Percentiles rank a stretch among this genome's conserved stretches.
Evolutionary conservation across 2,797 vertebrate genomes (phyloP).

Genomic region (Notolabrus celidotus): DNA sequence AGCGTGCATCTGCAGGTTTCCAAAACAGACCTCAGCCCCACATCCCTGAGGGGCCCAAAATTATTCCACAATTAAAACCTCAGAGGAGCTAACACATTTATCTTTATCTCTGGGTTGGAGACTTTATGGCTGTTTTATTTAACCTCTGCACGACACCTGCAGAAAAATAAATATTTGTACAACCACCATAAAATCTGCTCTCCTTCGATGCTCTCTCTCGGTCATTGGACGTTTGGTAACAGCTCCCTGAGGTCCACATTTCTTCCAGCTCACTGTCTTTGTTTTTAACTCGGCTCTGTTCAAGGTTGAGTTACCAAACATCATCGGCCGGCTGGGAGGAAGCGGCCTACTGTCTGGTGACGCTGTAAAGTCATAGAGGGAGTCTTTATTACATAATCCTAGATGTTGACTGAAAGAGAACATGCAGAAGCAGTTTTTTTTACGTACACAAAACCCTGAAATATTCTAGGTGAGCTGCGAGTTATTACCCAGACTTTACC

Average conservation of each 20-base stretch:
- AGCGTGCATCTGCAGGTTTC: background rate
- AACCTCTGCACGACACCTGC: too few species aligned
- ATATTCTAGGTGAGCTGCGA: too few species aligned
- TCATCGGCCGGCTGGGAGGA: background rate
- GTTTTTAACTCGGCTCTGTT: background rate
- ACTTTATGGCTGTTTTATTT: too few species aligned
- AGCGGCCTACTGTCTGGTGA: background rate
- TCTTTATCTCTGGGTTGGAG: too few species aligned
- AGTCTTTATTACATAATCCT: background rate
- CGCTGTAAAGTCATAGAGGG: conserved; percentile 3
- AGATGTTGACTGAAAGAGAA: background rate
- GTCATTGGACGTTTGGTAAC: background rate
- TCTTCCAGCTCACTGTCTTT: background rate
- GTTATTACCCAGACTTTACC: too few species aligned
- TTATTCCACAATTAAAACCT: too few species aligned
- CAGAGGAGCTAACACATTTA: too few species aligned
- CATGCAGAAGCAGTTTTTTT: background rate
- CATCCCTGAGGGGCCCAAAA: background rate
- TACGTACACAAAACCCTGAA: too few species aligned
- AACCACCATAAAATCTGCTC: background rate
- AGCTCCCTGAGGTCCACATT: background rate
- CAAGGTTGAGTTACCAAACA: background rate
- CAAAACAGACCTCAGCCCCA: background rate
- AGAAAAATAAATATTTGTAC: too few species aligned
- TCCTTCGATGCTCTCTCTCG: background rate